Conservation (phyloP, 2,797 vertebrate species). For the Melanotaenia maccullochi region DNA sequence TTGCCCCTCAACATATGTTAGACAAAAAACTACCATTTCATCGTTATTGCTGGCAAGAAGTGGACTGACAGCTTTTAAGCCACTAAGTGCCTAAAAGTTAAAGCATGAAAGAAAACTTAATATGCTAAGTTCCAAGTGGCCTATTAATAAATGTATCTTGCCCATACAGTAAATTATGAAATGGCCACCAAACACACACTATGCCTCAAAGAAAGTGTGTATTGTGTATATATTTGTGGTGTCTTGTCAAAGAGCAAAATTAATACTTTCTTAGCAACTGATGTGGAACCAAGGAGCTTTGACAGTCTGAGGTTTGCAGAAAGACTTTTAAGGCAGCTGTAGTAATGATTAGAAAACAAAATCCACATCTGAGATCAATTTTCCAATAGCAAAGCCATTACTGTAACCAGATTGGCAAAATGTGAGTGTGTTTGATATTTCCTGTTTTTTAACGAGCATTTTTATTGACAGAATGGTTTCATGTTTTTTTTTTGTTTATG, state of each 20-base stretch:
- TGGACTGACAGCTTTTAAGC: background rate
- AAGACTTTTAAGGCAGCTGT: constrained; percentile 68
- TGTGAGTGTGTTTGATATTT: constrained; percentile 69
- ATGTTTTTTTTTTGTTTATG: constrained; percentile 68
- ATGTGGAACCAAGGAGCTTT: constrained; percentile 28
- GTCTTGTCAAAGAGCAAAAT: constrained; percentile 5
- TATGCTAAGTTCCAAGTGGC: background rate
- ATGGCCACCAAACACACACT: background rate
- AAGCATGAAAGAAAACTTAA: background rate
- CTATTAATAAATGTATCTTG: background rate
- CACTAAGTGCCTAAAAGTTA: background rate
- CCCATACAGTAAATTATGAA: background rate
- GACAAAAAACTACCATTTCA: background rate
- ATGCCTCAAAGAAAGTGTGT: background rate
- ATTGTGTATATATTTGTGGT: no score
- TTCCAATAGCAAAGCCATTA: constrained; percentile 74
- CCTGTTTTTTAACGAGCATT: constrained; percentile 72
- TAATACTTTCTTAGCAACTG: constrained; percentile 22
- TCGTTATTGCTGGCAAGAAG: background rate
- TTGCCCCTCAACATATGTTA: background rate
- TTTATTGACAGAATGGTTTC: constrained; percentile 67
- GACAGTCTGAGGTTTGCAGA: constrained; percentile 41
- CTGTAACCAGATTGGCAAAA: constrained; percentile 78
- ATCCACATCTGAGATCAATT: constrained; percentile 84
- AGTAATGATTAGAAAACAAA: constrained; percentile 76